Base-by-base conservation (phyloP, 2,113 vertebrate genomes). In the Cyprinodon variegatus region DNA sequence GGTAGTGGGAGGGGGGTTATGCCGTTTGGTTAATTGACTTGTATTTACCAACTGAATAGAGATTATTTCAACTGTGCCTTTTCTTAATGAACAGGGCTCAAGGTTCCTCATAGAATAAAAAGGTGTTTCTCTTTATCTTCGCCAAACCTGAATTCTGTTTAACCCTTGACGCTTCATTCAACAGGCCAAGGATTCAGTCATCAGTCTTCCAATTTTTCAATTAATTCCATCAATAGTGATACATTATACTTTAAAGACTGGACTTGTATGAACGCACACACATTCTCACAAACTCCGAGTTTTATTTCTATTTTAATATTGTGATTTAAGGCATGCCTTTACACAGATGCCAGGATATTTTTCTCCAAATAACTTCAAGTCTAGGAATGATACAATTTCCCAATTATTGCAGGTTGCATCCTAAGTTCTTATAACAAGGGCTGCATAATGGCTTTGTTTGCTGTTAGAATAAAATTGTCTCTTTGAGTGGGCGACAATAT, bases 151-250 rank as follows among this genome's bases (percentile, higher is more conserved):
- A 90, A 84, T 87, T 89, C 77, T 73, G 81, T 82, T 53, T 90
- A 91, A 90, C 89, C 85, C 65, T 64, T 61, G 81, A 88, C 84
- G 87, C 89, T 76, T 79, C 88, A 91, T 90, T 92, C 91, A 85
- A 88, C 86, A 92, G 85, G 81, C 79, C n/a, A 29, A 0, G 84
- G 81, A 87, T 91, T 45, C 36, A 85, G 79, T 79, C 88, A 70
- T 89, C 83, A 70, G 83, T 75, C 81, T 65, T 39, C 74, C 60
- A 38, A 4, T 68, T 82, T 88, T 85, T 82, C 74, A 88, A 86
- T 87, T 86, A 88, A 88, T 86, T 84, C 37, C 78, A 76, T 79
- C 41, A 50, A 73, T 79, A 72, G 70, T 71, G 76, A 86, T 68
- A 79, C 75, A 50, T 72, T 77, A 72, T 74, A 76, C 73, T 78